Base-by-base conservation (phyloP, 1,140 invertebrate species). In the Anoplophora glabripennis region DNA sequence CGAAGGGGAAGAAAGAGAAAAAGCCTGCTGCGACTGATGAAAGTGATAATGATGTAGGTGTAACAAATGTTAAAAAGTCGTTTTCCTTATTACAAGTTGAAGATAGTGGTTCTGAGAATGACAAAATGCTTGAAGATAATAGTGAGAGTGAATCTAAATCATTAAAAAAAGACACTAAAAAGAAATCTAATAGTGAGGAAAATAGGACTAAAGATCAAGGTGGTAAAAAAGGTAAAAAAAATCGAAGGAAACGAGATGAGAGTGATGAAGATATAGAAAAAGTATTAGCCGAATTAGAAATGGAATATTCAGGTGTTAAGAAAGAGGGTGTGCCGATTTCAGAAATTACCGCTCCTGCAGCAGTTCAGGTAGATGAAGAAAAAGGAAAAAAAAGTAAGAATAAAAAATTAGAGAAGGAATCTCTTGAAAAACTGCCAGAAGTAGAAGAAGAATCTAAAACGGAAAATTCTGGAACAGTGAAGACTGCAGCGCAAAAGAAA, bases 231-330 rank as follows among this genome's bases (percentile, higher is more conserved):
- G 80, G 84, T 9, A 88, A 88, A 70, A 89, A 89, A 68, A 66
- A 77, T 15, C 88, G 83, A 69, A 88, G 85, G 70, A 89, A 87
- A 76, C 84, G 85, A 34, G 85, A 88, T 67, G 86, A 90, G 51
- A 90, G 89, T 72, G 88, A 91, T 71, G 89, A 93, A 68, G 90
- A 93, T 72, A 80, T 93, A 59, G 90, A 94, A 70, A 89, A 90
- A 76, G 86, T 91, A 42, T 75, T 94, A 63, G 90, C 89, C 18
- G 88, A 91, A 76, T 77, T 90, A 59, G 84, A 88, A 80, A 79
- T 88, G 72, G 89, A 91, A 77, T 89, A 90, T 79, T 78, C 86
- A 54, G 63, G 61, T 35, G 47, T 54, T n/a, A 64, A 59, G 52
- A 64, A 64, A 48, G 61, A 64, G 17, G 53, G 5, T 3, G 2